A percentile compares a stretch with the other conserved stretches of the same genome.
These are phyloP conservation scores for Holothuria glaberrima DNA, from an alignment of 35 echinoderm and acorn worm genomes.

Conservation along the genomic window DNA sequence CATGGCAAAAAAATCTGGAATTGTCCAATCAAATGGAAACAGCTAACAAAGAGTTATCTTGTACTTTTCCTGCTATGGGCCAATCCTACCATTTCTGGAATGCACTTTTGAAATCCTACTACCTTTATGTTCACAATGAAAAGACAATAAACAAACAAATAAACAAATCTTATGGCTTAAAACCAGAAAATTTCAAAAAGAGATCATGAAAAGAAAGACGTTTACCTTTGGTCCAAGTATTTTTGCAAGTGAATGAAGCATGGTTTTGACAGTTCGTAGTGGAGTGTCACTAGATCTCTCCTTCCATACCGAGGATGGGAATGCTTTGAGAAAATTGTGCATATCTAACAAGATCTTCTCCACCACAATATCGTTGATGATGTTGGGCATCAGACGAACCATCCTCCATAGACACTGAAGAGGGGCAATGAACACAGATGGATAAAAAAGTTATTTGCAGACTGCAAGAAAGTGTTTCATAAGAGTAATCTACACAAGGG, in stretches of 20 bases:
- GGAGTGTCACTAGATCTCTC: constrained; percentile 83
- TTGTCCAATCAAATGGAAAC: too few relatives aligned
- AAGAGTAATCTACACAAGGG: too few relatives aligned
- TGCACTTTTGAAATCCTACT: too few relatives aligned
- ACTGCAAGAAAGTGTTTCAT: too few relatives aligned
- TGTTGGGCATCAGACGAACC: constrained; percentile 91
- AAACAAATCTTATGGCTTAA: background rate
- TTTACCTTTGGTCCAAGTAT: constrained; percentile 93
- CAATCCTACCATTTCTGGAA: too few relatives aligned
- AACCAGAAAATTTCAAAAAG: background rate
- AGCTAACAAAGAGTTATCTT: too few relatives aligned
- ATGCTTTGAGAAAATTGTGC: constrained; percentile 90
- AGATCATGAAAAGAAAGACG: background rate
- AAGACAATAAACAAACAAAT: background rate
- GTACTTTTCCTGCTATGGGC: too few relatives aligned
- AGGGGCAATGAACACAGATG: background rate
- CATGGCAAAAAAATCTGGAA: too few relatives aligned
- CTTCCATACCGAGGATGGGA: constrained; percentile 87
- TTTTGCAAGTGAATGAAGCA: constrained; percentile 95
- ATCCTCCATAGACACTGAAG: constrained; percentile 94
- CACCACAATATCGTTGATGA: constrained; percentile 82
- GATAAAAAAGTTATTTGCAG: too few relatives aligned
- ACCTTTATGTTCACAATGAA: background rate
- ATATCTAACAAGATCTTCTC: constrained; percentile 86
- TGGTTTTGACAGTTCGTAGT: constrained; percentile 94